Evolutionary conservation across 2,113 vertebrate genomes (phyloP).

Genomic region (Nibea coibor): DNA sequence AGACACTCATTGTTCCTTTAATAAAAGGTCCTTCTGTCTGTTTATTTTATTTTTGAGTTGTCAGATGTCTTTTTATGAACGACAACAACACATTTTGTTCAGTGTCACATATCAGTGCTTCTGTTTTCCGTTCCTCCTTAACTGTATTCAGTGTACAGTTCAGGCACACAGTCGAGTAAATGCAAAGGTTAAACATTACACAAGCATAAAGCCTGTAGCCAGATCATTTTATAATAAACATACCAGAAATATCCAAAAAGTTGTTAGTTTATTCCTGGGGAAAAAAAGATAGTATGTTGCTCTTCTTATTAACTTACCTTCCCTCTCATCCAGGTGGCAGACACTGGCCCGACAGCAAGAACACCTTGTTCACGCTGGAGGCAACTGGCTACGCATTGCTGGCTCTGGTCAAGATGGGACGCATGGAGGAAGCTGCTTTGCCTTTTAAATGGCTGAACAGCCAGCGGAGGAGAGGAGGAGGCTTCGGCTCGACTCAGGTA

Average conservation of each 20-base stretch:
- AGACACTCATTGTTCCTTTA: background rate
- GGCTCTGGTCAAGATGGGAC: slow-evolving; percentile 75
- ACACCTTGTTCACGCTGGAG: slow-evolving; percentile 76
- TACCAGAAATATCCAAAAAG: background rate
- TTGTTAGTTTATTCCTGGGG: background rate
- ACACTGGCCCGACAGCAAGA: slow-evolving; percentile 75
- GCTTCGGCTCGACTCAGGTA: slow-evolving; percentile 86
- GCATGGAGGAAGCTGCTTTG: slow-evolving; percentile 53
- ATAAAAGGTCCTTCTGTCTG: background rate
- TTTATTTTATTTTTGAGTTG: no score
- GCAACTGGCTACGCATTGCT: slow-evolving; percentile 83
- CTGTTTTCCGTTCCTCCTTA: background rate
- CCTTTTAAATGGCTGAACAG: slow-evolving; percentile 82
- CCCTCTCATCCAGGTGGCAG: slow-evolving; percentile 42
- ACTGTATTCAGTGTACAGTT: background rate
- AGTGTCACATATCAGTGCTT: background rate
- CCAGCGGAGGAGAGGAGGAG: slow-evolving; percentile 75
- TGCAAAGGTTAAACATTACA: background rate
- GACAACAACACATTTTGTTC: no score
- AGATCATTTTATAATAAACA: background rate
- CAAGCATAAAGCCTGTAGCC: no score
- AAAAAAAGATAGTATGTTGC: no score
- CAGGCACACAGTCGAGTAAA: background rate
- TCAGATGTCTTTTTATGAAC: no score
- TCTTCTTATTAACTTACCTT: background rate